These are phyloP conservation scores for Agrilus cyanescens DNA, from an alignment of 2,888 invertebrate genomes.

Conservation along the genomic window DNA sequence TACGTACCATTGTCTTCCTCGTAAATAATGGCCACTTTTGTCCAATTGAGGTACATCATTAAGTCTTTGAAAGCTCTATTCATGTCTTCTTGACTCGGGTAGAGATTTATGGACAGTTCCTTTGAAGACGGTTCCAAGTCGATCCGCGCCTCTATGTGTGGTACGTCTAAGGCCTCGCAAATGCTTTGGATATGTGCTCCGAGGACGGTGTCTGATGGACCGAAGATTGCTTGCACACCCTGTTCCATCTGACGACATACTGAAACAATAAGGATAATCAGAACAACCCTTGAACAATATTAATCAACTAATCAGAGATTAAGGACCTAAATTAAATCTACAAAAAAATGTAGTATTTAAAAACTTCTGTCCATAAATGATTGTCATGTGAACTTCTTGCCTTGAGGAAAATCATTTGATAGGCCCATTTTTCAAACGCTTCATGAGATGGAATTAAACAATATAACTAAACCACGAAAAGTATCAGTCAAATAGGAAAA, in stretches of 20 bases:
- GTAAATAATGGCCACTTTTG: slow-evolving; percentile 83
- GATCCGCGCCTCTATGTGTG: slow-evolving; percentile 69
- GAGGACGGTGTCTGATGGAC: slow-evolving; percentile 71
- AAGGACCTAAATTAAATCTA: too few relatives aligned
- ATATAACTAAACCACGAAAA: too few relatives aligned
- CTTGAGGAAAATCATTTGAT: too few relatives aligned
- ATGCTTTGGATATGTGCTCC: slow-evolving; percentile 80
- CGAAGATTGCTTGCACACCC: slow-evolving; percentile 80
- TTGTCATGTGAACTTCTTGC: too few relatives aligned
- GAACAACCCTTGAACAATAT: slow-evolving; percentile 2
- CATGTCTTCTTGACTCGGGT: slow-evolving; percentile 72
- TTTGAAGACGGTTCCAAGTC: slow-evolving; percentile 52
- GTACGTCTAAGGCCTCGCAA: slow-evolving; percentile 80
- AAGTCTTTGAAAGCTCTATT: slow-evolving; percentile 77
- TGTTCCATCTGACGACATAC: slow-evolving; percentile 72
- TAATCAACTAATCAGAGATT: not conserved
- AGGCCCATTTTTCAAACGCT: too few relatives aligned
- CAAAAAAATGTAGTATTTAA: too few relatives aligned
- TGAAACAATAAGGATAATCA: slow-evolving; percentile 34
- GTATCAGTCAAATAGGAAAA: too few relatives aligned
- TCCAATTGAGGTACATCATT: slow-evolving; percentile 84
- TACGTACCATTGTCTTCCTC: slow-evolving; percentile 79
- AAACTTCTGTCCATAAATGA: too few relatives aligned
- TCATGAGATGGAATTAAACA: too few relatives aligned
- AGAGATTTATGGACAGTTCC: slow-evolving; percentile 78